Base-by-base conservation (phyloP, 2,888 invertebrate species). In the Philonicus albiceps region DNA sequence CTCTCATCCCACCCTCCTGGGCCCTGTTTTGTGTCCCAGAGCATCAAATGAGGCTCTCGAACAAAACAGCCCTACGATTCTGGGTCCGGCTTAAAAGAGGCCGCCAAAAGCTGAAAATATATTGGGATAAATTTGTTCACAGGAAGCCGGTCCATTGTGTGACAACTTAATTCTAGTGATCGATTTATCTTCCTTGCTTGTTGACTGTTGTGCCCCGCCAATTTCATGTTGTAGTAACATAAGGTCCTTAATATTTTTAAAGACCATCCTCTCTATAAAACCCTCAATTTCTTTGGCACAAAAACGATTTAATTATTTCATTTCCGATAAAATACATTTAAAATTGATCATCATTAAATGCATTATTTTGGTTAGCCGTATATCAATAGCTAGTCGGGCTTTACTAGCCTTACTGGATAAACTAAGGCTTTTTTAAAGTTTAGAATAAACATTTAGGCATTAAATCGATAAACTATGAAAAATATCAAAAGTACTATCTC, bases 71-170 rank as follows among this genome's bases (percentile, higher is more conserved):
- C 27, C 40, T 27, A 64, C 34, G 64, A 83, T 64, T 83, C 22
- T 0, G 40, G 11, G 11, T 16, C 13, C 64, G 64, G 40, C 64
- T 27, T 72, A 11, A 84, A 84, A 84, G 84, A 30, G 40, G 74
- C 86, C 86, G 86, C 80, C 86, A 86, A 81, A 86, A 86, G 81
- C 86, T 74, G 80, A 19, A 86, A 80, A 55, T 75, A 55, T 75
- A 86, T 80, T 73, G 81, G 30, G 16, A 55, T 81, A 74, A 81
- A 81, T 86, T 81, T 86, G 81, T 81, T 73, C 81, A 19, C 80
- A 81, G 86, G 81, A 86, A 74, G 86, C 49, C 81, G 86, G 72
- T 40, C 55, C 76, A 31, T 55, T 16, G n/a, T 34, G 85, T 86
- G 85, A 86, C 86, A 86, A 40, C 78, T 86, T 78, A 86, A 86